Evolutionary conservation across 2,113 vertebrate genomes (phyloP).

Genomic region (Pica pica): DNA sequence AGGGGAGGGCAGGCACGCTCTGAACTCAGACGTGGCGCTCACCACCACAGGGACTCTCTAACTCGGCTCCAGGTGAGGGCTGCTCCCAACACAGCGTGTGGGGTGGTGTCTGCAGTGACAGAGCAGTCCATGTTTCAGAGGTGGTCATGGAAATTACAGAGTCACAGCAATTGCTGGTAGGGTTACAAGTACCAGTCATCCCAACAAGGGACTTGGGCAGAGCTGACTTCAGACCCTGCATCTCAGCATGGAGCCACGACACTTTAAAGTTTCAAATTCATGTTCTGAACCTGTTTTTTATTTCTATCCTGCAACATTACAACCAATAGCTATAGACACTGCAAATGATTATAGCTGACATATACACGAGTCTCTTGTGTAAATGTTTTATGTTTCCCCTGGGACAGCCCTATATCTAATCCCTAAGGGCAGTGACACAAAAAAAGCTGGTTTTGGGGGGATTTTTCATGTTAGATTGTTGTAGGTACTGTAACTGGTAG

Average conservation of each 20-base stretch:
- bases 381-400: neutral
- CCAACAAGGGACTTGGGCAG: neutral
- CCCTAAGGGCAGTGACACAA: accelerated
- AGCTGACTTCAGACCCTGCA: neutral
- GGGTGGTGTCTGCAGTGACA: neutral
- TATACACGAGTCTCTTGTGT: neutral
- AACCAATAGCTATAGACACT: neutral
- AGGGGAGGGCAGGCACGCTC: neutral
- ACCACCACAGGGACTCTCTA: neutral
- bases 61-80: neutral
- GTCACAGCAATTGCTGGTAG: neutral
- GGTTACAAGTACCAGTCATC: neutral
- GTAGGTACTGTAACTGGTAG: neutral
- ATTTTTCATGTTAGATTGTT: neutral
- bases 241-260: neutral
- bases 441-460: neutral
- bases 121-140: neutral
- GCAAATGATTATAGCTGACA: neutral
- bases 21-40: neutral
- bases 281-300: neutral
- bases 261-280: neutral
- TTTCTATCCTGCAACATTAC: neutral
- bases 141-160: neutral
- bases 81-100: neutral
- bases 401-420: neutral